Conservation (phyloP, 2,113 vertebrate species). For the Syngnathus floridae region DNA sequence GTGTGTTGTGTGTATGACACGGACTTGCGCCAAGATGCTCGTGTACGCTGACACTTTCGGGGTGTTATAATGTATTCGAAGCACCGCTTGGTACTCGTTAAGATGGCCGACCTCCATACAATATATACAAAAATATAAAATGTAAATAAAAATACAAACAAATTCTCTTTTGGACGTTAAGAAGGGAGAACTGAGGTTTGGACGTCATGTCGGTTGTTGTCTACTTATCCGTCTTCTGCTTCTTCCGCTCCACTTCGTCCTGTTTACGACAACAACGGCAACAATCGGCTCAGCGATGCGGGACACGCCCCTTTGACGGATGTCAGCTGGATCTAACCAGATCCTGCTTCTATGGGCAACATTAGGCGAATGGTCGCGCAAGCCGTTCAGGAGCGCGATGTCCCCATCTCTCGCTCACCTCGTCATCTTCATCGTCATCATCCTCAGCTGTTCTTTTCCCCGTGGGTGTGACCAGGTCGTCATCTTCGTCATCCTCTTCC, state of each 20-base stretch:
- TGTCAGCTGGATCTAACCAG: neutral
- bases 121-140: slow-evolving; percentile 98
- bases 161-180: slow-evolving; percentile 87
- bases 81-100: slow-evolving; percentile 78
- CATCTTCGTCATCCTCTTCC: slow-evolving; percentile 84
- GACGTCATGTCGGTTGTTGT: slow-evolving; percentile 64
- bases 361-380: neutral
- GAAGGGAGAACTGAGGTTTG: slow-evolving; percentile 84
- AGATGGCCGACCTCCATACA: slow-evolving; percentile 84
- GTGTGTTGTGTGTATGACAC: slow-evolving; percentile 41
- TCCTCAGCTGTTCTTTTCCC: slow-evolving; percentile 84
- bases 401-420: slow-evolving; percentile 19
- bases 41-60: slow-evolving; percentile 70
- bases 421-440: slow-evolving; percentile 63
- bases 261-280: slow-evolving; percentile 51
- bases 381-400: no score
- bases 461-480: slow-evolving; percentile 77
- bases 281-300: neutral
- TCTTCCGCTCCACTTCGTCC: slow-evolving; percentile 84
- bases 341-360: neutral
- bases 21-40: slow-evolving; percentile 74
- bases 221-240: slow-evolving; percentile 83
- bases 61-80: slow-evolving; percentile 78
- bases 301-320: neutral
- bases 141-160: slow-evolving; percentile 97